Evolutionary conservation across 2,888 invertebrate genomes (phyloP).

Genomic region (Cryptophagus acutangulus): DNA sequence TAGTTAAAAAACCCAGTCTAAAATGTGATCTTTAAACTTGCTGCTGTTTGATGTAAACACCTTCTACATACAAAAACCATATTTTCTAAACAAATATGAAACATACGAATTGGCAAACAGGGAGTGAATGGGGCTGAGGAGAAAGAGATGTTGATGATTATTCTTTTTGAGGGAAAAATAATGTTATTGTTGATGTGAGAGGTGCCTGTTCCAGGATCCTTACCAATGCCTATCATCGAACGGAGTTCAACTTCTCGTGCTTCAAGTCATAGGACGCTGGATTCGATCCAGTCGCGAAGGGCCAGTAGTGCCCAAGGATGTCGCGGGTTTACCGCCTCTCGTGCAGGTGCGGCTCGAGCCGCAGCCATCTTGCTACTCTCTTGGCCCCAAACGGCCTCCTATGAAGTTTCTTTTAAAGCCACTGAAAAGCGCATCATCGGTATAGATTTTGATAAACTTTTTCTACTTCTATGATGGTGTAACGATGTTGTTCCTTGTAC

Average conservation of each 20-base stretch:
- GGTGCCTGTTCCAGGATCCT: constrained; percentile 40
- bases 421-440: constrained; percentile 22
- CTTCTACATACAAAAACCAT: no score
- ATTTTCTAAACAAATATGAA: constrained; percentile 11
- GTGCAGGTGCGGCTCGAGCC: constrained; percentile 90
- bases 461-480: constrained; percentile 2
- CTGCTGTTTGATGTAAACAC: constrained; percentile 18
- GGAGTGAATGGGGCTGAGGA: constrained; percentile 1
- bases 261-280: constrained; percentile 51
- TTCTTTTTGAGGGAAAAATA: not conserved
- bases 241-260: constrained; percentile 44
- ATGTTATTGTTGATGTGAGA: no score
- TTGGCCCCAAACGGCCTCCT: constrained; percentile 56
- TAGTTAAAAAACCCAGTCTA: no score
- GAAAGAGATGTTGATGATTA: not conserved
- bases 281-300: constrained; percentile 51
- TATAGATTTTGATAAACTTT: constrained; percentile 14
- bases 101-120: constrained; percentile 2
- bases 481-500: no score
- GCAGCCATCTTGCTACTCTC: constrained; percentile 94
- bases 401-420: constrained; percentile 14
- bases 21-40: no score
- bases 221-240: constrained; percentile 56
- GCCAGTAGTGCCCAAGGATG: constrained; percentile 55
- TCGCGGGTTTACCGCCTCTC: constrained; percentile 66